A percentile compares a stretch with the other conserved stretches of the same genome.
Evolutionary conservation across 1,140 invertebrate species (phyloP).

Genomic region (Plodia interpunctella): DNA sequence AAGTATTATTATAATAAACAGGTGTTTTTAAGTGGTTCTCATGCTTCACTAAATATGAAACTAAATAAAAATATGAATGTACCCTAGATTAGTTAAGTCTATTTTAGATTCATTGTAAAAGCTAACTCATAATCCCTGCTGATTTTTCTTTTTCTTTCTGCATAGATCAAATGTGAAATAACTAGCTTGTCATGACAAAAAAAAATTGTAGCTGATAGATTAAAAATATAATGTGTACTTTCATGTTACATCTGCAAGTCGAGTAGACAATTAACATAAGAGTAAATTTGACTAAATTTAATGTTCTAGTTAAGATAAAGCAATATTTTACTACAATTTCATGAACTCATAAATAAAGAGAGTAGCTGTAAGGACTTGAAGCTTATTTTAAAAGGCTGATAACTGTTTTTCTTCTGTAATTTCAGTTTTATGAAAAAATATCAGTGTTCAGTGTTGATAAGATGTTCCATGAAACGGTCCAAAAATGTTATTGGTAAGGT

Average conservation of each 20-base stretch:
- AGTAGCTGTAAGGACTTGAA: conserved; percentile 1
- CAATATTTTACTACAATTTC: conserved; percentile 21
- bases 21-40: too few relatives aligned
- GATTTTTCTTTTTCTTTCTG: too few relatives aligned
- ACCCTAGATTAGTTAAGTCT: not conserved
- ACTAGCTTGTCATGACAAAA: too few relatives aligned
- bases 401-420: conserved; percentile 9
- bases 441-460: conserved; percentile 6
- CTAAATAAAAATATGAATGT: conserved; percentile 1
- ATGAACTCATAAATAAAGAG: not conserved
- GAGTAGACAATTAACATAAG: not conserved
- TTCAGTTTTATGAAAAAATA: not conserved
- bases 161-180: too few relatives aligned
- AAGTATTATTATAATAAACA: not conserved
- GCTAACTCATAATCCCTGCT: not conserved
- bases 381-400: conserved; percentile 16
- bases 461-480: conserved; percentile 10
- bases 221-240: too few relatives aligned
- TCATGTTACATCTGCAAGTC: too few relatives aligned
- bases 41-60: not conserved
- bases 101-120: not conserved
- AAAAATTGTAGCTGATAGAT: too few relatives aligned
- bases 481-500: conserved; percentile 14
- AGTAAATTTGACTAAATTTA: conserved; percentile 3
- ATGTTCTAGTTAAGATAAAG: conserved; percentile 15